Percentiles rank a stretch among this genome's conserved stretches.
Conservation (phyloP, 2,797 vertebrate species). For the Pseudochirops corinnae region DNA sequence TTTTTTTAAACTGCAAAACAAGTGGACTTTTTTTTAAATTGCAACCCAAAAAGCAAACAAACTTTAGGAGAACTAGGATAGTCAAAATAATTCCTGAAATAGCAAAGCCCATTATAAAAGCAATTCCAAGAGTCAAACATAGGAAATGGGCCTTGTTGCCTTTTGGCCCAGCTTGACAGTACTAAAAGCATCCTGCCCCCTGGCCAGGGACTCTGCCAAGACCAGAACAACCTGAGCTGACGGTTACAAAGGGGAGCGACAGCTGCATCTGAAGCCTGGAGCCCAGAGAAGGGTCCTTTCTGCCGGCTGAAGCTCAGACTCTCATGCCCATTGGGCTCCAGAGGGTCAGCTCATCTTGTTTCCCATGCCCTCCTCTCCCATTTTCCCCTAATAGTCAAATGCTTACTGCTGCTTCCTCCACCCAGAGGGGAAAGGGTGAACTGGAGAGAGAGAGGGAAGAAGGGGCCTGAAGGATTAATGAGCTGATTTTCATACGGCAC, state of each 20-base stretch:
- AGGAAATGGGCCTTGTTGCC: conserved; percentile 33
- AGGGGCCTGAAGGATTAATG: conserved; percentile 69
- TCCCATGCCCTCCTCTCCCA: neutral
- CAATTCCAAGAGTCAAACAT: conserved; percentile 44
- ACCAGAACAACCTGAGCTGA: neutral
- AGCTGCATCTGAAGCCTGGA: neutral
- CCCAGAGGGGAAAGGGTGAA: neutral
- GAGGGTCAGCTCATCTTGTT: conserved; percentile 13
- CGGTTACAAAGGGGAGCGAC: neutral
- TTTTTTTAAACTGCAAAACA: neutral
- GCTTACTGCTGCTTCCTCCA: neutral
- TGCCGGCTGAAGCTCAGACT: neutral
- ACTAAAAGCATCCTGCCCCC: conserved; percentile 7
- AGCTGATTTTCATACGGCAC: conserved; percentile 72
- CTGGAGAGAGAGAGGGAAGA: conserved; percentile 27
- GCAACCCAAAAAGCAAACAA: conserved; percentile 21
- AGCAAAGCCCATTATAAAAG: conserved; percentile 27
- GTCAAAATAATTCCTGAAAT: conserved; percentile 53
- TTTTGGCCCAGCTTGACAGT: conserved; percentile 36
- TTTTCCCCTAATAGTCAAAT: conserved; percentile 31
- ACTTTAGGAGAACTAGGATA: conserved; percentile 12
- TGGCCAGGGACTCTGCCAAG: neutral
- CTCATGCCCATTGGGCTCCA: neutral
- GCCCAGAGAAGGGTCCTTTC: neutral
- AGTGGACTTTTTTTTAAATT: neutral